Conservation (phyloP, 2,888 invertebrate species). For the Geotrupes spiniger region DNA sequence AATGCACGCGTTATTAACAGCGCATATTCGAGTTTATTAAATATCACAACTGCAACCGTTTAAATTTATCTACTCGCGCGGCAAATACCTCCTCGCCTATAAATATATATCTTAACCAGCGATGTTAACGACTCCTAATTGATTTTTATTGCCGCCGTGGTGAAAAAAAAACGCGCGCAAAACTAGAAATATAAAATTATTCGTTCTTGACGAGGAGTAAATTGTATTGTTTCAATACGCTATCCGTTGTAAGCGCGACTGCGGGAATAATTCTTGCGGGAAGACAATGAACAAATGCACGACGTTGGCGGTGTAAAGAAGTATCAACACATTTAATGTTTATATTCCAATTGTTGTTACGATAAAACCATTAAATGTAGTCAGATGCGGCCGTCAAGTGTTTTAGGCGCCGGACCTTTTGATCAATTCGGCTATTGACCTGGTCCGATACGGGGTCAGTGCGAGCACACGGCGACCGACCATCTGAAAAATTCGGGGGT, state of each 20-base stretch:
- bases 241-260: conserved; percentile 10
- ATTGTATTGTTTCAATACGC: conserved; percentile 13
- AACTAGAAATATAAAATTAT: background rate
- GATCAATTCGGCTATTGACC: conserved; percentile 35
- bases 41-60: too few species aligned
- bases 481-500: conserved; percentile 28
- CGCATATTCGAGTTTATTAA: too few species aligned
- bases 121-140: background rate
- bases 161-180: background rate
- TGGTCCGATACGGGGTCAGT: conserved; percentile 30
- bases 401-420: conserved; percentile 33
- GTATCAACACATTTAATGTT: conserved; percentile 19
- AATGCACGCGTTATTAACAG: too few species aligned
- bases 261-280: conserved; percentile 1
- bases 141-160: background rate
- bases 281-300: conserved; percentile 4
- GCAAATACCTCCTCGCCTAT: too few species aligned
- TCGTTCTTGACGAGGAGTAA: background rate
- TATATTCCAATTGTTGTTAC: conserved; percentile 15
- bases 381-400: conserved; percentile 22
- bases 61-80: too few species aligned
- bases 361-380: conserved; percentile 14
- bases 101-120: too few species aligned
- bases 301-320: conserved; percentile 11
- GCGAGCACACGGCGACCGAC: conserved; percentile 25